Evolutionary conservation across 53 echinoderm and acorn worm genomes (phyloP), one percentile per base, ranked within the genome.

Genomic region (Patiria pectinifera): DNA sequence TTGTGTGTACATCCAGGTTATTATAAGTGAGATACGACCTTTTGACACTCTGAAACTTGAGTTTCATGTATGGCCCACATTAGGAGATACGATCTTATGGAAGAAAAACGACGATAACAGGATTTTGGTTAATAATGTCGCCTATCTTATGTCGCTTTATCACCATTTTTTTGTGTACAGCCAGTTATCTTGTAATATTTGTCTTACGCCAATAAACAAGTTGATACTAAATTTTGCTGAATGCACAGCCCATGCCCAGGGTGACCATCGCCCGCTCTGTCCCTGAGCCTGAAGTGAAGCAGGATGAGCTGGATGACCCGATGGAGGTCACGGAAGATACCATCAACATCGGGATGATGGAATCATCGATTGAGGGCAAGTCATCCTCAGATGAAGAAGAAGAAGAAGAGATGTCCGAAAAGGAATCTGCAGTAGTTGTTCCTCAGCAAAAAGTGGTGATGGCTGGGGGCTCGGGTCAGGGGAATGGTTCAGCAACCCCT

Each of bases 281-380:
- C 26, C 84, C 91, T 10, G 84, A 83, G 60, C 35, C 83, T 22
- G 82, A 83, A 35, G 83, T 45, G 45, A 70, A 71, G 19, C 75
- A 84, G 8, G 53, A 62, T 44, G 48, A 24, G 44, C 23, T 59
- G 21, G 61, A 86, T 15, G 63, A 92, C 48, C 60, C 49, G 43
- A 86, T 86, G 92, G 87, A 93, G 53, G 80, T 81, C 78, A 69
- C 81, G 0, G 82, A 87, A 61, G 81, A 80, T 47, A 85, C 92
- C 86, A 92, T 90, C 81, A 90, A 90, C 25, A 81, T 69, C 48
- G 90, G 80, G 45, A 90, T 90, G 81, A 45, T 81, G 69, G 90
- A 81, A 46, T 90, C 90, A 45, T 80, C 90, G 11, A 61, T 69
- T 53, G 53, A 5, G 21, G 35, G 72, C 24, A 45, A 49, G 66